A percentile compares a stretch with the other conserved stretches of the same genome.
These are phyloP conservation scores for Drosophila pseudotakahashii DNA, from an alignment of 2,888 invertebrate genomes.

Conservation along the genomic window DNA sequence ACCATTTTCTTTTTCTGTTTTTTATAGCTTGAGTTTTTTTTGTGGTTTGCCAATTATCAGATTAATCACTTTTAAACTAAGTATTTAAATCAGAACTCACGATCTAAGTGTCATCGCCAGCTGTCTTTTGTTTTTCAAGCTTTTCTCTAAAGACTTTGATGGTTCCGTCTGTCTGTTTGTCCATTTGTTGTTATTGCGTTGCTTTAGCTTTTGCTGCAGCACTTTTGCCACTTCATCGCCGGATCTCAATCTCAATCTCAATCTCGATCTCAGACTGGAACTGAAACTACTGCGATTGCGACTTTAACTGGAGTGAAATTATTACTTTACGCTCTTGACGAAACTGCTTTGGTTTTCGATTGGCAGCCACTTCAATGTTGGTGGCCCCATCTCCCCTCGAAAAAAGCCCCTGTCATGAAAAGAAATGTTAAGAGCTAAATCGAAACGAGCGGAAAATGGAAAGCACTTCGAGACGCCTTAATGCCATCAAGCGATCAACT, in stretches of 20 bases:
- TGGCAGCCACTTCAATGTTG: slow-evolving; percentile 54
- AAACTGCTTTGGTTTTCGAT: slow-evolving; percentile 59
- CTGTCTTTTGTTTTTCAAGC: slow-evolving; percentile 16
- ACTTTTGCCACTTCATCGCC: slow-evolving; percentile 72
- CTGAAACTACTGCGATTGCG: slow-evolving; percentile 27
- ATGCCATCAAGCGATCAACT: slow-evolving; percentile 42
- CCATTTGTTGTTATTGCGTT: slow-evolving; percentile 11
- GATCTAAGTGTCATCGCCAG: slow-evolving; percentile 1
- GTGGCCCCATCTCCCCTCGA: slow-evolving; percentile 41
- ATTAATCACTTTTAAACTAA: background rate
- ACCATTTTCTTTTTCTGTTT: too few relatives aligned
- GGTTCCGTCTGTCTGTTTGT: slow-evolving; percentile 13
- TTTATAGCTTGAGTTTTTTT: too few relatives aligned
- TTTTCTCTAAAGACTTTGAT: slow-evolving; percentile 32
- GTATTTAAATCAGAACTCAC: background rate
- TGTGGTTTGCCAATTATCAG: too few relatives aligned
- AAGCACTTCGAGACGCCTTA: slow-evolving; percentile 54
- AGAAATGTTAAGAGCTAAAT: slow-evolving; percentile 43
- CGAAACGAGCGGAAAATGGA: slow-evolving; percentile 49
- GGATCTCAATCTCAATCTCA: slow-evolving; percentile 30
- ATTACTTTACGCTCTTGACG: slow-evolving; percentile 59
- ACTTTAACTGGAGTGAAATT: slow-evolving; percentile 64
- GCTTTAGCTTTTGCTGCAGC: slow-evolving; percentile 47
- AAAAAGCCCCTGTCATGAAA: slow-evolving; percentile 13
- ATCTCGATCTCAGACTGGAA: slow-evolving; percentile 37